Evolutionary conservation across 2,797 vertebrate genomes (phyloP).

Genomic region (Emydoidea blandingii): DNA sequence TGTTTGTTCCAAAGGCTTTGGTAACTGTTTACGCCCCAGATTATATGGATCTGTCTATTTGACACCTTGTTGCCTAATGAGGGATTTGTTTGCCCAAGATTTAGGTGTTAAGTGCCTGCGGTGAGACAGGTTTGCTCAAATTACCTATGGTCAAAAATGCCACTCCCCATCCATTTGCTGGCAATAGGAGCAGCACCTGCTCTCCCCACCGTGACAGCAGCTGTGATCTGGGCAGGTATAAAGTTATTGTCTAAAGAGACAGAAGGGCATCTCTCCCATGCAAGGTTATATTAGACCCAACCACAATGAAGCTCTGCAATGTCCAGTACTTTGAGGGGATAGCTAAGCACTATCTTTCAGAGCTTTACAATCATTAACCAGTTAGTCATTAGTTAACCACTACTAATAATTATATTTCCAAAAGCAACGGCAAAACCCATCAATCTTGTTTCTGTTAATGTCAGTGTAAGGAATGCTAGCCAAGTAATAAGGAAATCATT

Average conservation of each 20-base stretch:
- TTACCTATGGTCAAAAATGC: not conserved
- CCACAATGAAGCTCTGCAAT: not conserved
- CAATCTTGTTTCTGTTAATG: not conserved
- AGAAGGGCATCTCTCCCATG: fast-evolving
- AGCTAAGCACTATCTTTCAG: not conserved
- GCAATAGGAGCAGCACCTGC: not conserved
- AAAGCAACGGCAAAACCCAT: not conserved
- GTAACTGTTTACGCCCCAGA: not conserved
- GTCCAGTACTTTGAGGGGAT: not conserved
- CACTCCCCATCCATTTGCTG: not conserved
- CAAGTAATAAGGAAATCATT: slow-evolving; percentile 8
- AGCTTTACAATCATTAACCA: not conserved
- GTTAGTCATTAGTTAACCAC: slow-evolving; percentile 6
- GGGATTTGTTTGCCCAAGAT: not conserved
- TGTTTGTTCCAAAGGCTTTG: slow-evolving; percentile 46
- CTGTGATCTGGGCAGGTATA: not conserved
- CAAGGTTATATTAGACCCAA: not conserved
- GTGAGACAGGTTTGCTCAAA: not conserved
- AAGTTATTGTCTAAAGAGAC: not conserved
- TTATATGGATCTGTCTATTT: not conserved
- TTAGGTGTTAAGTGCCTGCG: not conserved
- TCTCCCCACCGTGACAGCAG: not conserved
- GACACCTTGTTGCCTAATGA: not conserved
- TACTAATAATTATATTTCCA: not conserved
- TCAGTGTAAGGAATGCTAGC: not conserved